phyloP scores from a whole-genome alignment of 1,140 invertebrate species.

The Drosophila melanica region DNA sequence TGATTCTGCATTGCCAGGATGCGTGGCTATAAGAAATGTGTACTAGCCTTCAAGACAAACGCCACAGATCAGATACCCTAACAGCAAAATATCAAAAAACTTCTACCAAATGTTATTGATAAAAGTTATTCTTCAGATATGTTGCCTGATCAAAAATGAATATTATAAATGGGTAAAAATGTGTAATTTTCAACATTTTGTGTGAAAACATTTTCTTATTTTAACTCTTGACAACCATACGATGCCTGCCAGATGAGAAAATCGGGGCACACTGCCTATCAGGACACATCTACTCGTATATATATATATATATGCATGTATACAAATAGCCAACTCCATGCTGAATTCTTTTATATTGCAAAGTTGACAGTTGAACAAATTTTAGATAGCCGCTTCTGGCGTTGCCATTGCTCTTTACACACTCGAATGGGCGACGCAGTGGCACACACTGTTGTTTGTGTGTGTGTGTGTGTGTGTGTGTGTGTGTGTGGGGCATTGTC shows the following conservation, averaged over 20 bases:
- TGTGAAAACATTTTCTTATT: background rate
- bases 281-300: slow-evolving; percentile 27
- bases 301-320: slow-evolving; percentile 1
- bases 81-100: too few species aligned
- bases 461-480: too few species aligned
- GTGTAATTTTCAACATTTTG: too few species aligned
- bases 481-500: slow-evolving; percentile 11
- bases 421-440: slow-evolving; percentile 25
- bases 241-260: slow-evolving; percentile 9
- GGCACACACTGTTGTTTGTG: background rate
- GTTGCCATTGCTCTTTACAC: slow-evolving; percentile 27
- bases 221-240: slow-evolving; percentile 8
- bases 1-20: slow-evolving; percentile 53
- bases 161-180: too few species aligned
- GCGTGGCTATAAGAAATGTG: slow-evolving; percentile 30
- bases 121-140: too few species aligned
- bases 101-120: too few species aligned
- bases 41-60: too few species aligned
- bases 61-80: background rate
- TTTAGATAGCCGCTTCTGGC: slow-evolving; percentile 35
- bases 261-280: slow-evolving; percentile 22
- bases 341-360: slow-evolving; percentile 26
- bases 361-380: slow-evolving; percentile 48
- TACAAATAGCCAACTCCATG: background rate
- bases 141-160: too few species aligned